These are phyloP conservation scores for Uropsilus gracilis DNA, from an alignment of 2,113 vertebrate species.

Conservation along the genomic window DNA sequence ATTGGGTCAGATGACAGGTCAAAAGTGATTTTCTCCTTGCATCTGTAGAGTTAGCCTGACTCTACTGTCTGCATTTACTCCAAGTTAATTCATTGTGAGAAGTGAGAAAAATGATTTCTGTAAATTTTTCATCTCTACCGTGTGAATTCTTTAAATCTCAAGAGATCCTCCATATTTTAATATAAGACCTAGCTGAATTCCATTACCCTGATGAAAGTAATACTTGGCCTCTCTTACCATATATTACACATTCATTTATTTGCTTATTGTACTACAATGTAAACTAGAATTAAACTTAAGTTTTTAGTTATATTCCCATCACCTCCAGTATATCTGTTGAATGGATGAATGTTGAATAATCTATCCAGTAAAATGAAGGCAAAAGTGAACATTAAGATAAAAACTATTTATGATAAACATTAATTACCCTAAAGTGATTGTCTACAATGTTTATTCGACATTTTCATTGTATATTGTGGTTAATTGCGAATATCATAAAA, in stretches of 20 bases:
- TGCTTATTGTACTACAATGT: not conserved
- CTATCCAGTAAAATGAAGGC: slow-evolving; percentile 18
- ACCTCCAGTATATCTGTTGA: not conserved
- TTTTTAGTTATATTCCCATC: not conserved
- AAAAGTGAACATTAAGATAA: slow-evolving; percentile 38
- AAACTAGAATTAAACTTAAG: not conserved
- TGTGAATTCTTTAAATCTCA: not conserved
- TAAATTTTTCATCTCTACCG: not conserved
- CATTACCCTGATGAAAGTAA: slow-evolving; percentile 6
- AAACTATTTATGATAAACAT: slow-evolving; percentile 2
- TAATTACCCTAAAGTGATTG: not conserved
- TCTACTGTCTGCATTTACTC: not conserved
- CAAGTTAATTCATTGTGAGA: not conserved
- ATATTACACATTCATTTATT: not conserved
- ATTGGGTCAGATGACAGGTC: not conserved
- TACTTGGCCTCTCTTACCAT: not conserved
- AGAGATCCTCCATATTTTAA: not conserved
- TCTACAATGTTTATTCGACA: not conserved
- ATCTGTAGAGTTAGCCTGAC: not conserved
- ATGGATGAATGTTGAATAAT: slow-evolving; percentile 38
- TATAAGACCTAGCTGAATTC: not conserved
- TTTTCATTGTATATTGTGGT: not conserved
- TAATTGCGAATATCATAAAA: slow-evolving; percentile 26
- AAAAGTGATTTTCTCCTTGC: not conserved
- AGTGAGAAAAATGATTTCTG: not conserved